phyloP scores from a whole-genome alignment of 2,888 invertebrate species.

The Archips xylosteana region DNA sequence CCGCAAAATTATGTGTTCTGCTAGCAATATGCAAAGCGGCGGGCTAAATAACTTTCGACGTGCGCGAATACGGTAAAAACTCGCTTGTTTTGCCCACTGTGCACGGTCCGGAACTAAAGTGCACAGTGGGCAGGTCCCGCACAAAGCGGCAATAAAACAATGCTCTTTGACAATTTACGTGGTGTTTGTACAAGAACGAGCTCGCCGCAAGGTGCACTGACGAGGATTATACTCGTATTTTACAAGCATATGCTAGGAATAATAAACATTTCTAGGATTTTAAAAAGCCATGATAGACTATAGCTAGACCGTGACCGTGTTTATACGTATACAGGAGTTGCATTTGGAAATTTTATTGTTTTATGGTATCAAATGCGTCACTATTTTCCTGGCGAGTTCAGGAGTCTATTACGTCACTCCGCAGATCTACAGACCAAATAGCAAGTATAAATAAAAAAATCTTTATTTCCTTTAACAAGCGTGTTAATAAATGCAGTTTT shows the following conservation, averaged over 20 bases:
- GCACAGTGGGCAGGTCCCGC: constrained; percentile 21
- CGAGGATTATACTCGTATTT: background rate
- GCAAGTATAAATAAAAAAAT: too few relatives aligned
- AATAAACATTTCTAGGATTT: too few relatives aligned
- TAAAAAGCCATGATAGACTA: too few relatives aligned
- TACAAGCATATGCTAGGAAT: background rate
- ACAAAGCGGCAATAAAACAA: constrained; percentile 14
- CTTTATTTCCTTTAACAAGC: too few relatives aligned
- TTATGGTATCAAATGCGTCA: too few relatives aligned
- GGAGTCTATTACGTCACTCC: too few relatives aligned
- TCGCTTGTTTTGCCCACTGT: constrained; percentile 9
- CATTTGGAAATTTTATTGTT: too few relatives aligned
- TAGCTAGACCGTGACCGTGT: too few relatives aligned
- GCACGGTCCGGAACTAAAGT: constrained; percentile 9
- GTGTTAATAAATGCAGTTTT: too few relatives aligned
- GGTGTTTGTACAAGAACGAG: constrained; percentile 10
- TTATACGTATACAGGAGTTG: too few relatives aligned
- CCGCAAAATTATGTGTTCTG: background rate
- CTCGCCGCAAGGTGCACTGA: background rate
- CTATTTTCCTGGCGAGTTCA: too few relatives aligned
- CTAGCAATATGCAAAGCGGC: constrained; percentile 6
- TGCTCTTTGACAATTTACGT: constrained; percentile 20
- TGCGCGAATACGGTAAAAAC: background rate
- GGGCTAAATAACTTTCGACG: background rate
- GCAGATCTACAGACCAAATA: too few relatives aligned